These are phyloP conservation scores for Drosophila sp. DNA, from an alignment of 1,140 invertebrate genomes.

Conservation along the genomic window DNA sequence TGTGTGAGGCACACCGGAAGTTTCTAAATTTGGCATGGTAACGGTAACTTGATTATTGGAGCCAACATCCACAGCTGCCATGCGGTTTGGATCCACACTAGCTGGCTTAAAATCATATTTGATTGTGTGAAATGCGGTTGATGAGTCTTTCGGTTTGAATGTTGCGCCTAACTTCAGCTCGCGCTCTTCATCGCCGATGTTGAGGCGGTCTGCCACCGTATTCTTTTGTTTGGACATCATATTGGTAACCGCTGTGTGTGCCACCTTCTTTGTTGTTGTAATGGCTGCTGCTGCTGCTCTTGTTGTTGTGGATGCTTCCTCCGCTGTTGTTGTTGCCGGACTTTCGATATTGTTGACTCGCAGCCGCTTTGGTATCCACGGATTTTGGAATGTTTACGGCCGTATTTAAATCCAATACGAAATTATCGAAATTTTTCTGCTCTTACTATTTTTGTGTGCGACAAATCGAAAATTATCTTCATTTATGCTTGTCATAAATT, in stretches of 20 bases:
- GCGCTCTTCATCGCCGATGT: constrained; percentile 88
- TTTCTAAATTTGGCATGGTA: constrained; percentile 94
- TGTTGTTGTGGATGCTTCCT: constrained; percentile 13
- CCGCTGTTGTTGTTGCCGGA: constrained; percentile 29
- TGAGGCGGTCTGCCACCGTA: constrained; percentile 84
- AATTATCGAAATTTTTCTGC: neutral
- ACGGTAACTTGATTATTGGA: constrained; percentile 95
- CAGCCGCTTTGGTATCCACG: constrained; percentile 77
- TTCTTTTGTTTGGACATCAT: constrained; percentile 82
- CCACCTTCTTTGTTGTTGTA: constrained; percentile 3
- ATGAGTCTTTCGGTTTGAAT: constrained; percentile 86
- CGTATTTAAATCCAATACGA: constrained; percentile 36
- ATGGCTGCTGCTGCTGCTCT: constrained; percentile 23
- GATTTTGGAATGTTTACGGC: constrained; percentile 80
- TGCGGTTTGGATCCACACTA: constrained; percentile 95
- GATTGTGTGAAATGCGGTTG: constrained; percentile 91
- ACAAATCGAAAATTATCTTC: neutral
- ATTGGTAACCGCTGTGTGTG: constrained; percentile 45
- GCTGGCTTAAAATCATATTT: constrained; percentile 99
- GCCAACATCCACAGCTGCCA: constrained; percentile 94
- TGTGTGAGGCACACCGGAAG: constrained; percentile 93
- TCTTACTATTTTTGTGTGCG: neutral
- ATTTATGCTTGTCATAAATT: constrained; percentile 61
- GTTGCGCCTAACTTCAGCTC: constrained; percentile 93
- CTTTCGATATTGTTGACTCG: constrained; percentile 73